Conservation (phyloP, 2,797 vertebrate genomes). For the Phrynocephalus forsythii region DNA sequence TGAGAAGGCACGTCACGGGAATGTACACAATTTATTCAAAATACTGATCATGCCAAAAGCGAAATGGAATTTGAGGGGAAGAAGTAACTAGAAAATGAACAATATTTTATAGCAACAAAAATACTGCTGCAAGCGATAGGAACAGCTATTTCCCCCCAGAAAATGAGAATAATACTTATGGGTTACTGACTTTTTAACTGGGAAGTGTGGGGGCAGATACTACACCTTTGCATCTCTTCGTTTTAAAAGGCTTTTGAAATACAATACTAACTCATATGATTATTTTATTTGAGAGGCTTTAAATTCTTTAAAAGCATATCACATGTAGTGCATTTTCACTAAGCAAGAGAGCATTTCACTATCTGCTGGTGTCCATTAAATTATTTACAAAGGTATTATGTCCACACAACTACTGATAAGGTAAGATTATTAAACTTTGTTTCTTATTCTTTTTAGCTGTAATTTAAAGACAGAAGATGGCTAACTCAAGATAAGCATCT, state of each 20-base stretch:
- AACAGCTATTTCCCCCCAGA: constrained; percentile 38
- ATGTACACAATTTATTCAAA: constrained; percentile 78
- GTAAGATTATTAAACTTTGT: neutral
- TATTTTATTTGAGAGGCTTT: neutral
- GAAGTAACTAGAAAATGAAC: constrained; percentile 76
- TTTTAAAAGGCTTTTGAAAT: constrained; percentile 7
- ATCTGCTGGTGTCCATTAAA: neutral
- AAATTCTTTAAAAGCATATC: neutral
- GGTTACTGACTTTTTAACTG: constrained; percentile 50
- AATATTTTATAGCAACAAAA: constrained; percentile 40
- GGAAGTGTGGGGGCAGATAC: constrained; percentile 13
- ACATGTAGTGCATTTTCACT: neutral
- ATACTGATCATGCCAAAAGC: constrained; percentile 76
- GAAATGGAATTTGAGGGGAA: constrained; percentile 74
- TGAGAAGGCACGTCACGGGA: constrained; percentile 67
- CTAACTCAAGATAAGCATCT: neutral
- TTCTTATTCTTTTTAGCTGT: neutral
- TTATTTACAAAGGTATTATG: neutral
- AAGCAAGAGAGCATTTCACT: neutral
- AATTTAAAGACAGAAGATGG: constrained; percentile 1
- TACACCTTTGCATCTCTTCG: neutral
- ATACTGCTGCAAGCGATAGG: constrained; percentile 29
- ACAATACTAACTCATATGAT: neutral
- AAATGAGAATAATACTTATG: constrained; percentile 48
- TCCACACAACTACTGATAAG: neutral